Conservation (phyloP, 2,113 vertebrate species). For the Poeciliopsis retropinna region DNA sequence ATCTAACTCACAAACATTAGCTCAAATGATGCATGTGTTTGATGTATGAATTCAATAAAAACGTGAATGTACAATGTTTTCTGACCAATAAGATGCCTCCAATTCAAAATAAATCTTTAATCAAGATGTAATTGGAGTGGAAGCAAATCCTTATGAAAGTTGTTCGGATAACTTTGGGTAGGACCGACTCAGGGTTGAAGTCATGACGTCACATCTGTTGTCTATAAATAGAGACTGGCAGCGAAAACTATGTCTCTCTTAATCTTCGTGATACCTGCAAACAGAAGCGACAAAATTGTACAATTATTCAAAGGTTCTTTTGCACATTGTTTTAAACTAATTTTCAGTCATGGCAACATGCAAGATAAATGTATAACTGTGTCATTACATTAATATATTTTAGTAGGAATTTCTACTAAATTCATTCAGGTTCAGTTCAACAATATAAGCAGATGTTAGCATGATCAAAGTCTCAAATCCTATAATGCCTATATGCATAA, state of each 20-base stretch:
- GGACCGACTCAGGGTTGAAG: background rate
- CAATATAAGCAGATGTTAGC: too few species aligned
- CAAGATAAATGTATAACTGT: too few species aligned
- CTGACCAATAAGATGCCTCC: background rate
- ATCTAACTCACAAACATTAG: conserved; percentile 54
- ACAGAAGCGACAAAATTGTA: background rate
- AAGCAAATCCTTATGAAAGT: background rate
- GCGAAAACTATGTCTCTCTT: conserved; percentile 99
- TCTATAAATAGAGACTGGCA: conserved; percentile 94
- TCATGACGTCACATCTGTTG: too few species aligned
- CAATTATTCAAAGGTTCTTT: too few species aligned
- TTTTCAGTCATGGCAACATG: background rate
- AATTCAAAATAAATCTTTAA: background rate
- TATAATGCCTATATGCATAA: too few species aligned
- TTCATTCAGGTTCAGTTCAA: too few species aligned
- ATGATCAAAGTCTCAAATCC: too few species aligned
- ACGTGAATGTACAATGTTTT: conserved; percentile 11
- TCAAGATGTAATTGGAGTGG: background rate
- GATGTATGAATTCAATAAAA: conserved; percentile 34
- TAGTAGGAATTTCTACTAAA: too few species aligned
- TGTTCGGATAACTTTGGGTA: background rate
- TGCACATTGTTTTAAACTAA: too few species aligned
- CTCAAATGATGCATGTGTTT: background rate
- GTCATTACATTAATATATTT: too few species aligned
- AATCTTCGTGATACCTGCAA: conserved; percentile 94